Percentiles rank a stretch among this genome's conserved stretches.
Conservation (phyloP, 2,113 vertebrate species). For the Limnothrissa miodon region DNA sequence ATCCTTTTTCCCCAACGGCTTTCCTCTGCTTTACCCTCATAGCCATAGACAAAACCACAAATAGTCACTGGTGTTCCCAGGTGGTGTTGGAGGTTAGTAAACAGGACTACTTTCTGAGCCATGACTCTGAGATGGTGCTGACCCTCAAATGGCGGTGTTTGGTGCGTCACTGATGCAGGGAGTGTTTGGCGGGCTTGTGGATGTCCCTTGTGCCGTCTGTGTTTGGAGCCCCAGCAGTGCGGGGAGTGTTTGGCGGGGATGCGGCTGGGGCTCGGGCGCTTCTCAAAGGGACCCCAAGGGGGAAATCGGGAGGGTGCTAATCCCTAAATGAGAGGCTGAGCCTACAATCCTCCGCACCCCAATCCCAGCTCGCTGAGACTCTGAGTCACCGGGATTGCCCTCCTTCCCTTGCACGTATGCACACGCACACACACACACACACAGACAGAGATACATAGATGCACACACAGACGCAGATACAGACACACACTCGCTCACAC, state of each 20-base stretch:
- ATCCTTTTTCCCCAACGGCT: conserved; percentile 8
- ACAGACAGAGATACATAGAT: not conserved
- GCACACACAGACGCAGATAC: not conserved
- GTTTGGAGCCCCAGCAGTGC: not conserved
- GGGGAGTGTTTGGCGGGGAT: not conserved
- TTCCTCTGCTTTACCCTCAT: not conserved
- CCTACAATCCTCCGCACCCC: not conserved
- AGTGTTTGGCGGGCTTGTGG: no score
- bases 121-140: not conserved
- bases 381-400: not conserved
- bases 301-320: not conserved
- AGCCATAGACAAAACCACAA: not conserved
- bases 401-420: not conserved
- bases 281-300: conserved; percentile 15
- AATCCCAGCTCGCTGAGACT: conserved; percentile 28
- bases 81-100: not conserved
- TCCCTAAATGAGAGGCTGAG: conserved; percentile 15
- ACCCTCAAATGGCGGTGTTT: no score
- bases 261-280: not conserved
- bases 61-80: not conserved
- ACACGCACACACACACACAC: conserved; percentile 18
- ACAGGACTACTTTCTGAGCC: not conserved
- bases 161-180: no score
- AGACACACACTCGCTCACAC: no score
- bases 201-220: not conserved